Evolutionary conservation across 2,888 invertebrate species (phyloP).

Genomic region (Schrankia costaestrigalis): DNA sequence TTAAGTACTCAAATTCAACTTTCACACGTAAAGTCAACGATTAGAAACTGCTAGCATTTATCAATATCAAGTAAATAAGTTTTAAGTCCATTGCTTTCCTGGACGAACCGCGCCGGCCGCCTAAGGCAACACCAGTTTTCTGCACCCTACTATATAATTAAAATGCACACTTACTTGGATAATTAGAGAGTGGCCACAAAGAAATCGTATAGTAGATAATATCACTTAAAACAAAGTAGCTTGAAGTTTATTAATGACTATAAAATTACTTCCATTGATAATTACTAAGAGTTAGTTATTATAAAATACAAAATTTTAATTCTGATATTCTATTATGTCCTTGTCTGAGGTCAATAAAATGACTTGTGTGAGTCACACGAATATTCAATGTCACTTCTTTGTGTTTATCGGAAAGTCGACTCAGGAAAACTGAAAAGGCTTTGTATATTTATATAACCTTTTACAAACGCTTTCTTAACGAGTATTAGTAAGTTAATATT

Average conservation of each 20-base stretch:
- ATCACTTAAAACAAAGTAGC: slow-evolving; percentile 50
- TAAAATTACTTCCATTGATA: slow-evolving; percentile 26
- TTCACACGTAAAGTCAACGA: too few species aligned
- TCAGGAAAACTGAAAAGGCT: too few species aligned
- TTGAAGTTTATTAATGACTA: slow-evolving; percentile 45
- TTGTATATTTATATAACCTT: too few species aligned
- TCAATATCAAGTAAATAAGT: too few species aligned
- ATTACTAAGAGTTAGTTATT: slow-evolving; percentile 23
- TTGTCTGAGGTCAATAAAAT: slow-evolving; percentile 6
- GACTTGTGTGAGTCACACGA: too few species aligned
- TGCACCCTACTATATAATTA: slow-evolving; percentile 69
- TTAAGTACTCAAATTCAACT: too few species aligned
- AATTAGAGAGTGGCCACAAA: slow-evolving; percentile 58
- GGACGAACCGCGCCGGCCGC: slow-evolving; percentile 23
- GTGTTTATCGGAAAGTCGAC: too few species aligned
- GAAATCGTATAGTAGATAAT: slow-evolving; percentile 63
- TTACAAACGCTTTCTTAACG: too few species aligned
- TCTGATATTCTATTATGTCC: slow-evolving; percentile 13
- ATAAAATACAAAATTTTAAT: slow-evolving; percentile 22
- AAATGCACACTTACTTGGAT: slow-evolving; percentile 58
- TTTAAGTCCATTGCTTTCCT: slow-evolving; percentile 33
- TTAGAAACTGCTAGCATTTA: too few species aligned
- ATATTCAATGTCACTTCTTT: too few species aligned
- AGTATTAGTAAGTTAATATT: too few species aligned
- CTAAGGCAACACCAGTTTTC: slow-evolving; percentile 51